Conservation (phyloP, 2,888 invertebrate genomes). For the Ennomos erosarius region DNA sequence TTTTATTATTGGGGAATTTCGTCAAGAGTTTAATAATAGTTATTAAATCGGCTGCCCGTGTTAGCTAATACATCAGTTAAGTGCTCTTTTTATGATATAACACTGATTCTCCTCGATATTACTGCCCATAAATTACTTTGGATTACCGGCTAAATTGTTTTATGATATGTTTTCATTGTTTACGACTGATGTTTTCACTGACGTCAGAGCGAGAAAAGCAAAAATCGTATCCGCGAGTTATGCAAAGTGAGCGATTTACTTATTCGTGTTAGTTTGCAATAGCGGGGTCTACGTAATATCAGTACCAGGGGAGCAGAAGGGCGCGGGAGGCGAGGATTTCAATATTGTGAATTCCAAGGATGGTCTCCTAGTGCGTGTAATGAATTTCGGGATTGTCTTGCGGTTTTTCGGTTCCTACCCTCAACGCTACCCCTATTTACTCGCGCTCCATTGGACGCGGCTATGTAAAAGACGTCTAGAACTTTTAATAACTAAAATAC, state of each 20-base stretch:
- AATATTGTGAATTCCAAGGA: conserved; percentile 84
- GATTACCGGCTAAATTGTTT: conserved; percentile 79
- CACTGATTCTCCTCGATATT: conserved; percentile 77
- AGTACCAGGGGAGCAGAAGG: conserved; percentile 40
- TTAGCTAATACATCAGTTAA: conserved; percentile 78
- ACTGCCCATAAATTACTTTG: conserved; percentile 73
- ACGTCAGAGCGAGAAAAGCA: conserved; percentile 19
- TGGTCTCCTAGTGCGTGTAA: conserved; percentile 77
- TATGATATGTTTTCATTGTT: conserved; percentile 72
- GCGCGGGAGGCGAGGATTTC: conserved; percentile 64
- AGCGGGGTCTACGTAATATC: conserved; percentile 47
- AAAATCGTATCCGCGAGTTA: conserved; percentile 28
- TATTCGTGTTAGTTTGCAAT: conserved; percentile 70
- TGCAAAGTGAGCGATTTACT: conserved; percentile 66
- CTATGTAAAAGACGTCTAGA: conserved; percentile 43
- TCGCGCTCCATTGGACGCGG: conserved; percentile 58
- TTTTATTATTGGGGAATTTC: conserved; percentile 74
- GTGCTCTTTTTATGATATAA: conserved; percentile 81
- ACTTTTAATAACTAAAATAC: conserved; percentile 49
- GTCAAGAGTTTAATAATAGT: conserved; percentile 80
- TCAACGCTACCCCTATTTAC: conserved; percentile 56
- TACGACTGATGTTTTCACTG: conserved; percentile 36
- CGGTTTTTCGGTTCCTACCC: conserved; percentile 76
- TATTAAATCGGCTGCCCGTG: conserved; percentile 76
- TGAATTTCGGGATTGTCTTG: conserved; percentile 84